A percentile compares a stretch with the other conserved stretches of the same genome.
These are phyloP conservation scores for western clawed frog (Xenopus tropicalis) DNA, from an alignment of 2,113 vertebrate genomes.

Conservation along the genomic window UCB_Xtro_10.0 CM004443.2:26929001-26929500, in stretches of 20 bases:
- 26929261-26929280: conserved; percentile 58
- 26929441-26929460: conserved; percentile 89
- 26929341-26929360: conserved; percentile 90
- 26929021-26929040: no score
- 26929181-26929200: conserved; percentile 55
- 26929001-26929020: no score
- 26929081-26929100: conserved; percentile 12
- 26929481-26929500: conserved; percentile 95
- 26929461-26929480: conserved; percentile 84
- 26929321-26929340: conserved; percentile 90
- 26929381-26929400: conserved; percentile 82
- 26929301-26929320: not conserved
- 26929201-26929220: conserved; percentile 73
- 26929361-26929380: conserved; percentile 87
- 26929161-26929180: conserved; percentile 97
- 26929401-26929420: conserved; percentile 77
- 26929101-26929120: conserved; percentile 66
- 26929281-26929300: conserved; percentile 4
- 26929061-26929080: not conserved
- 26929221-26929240: conserved; percentile 61
- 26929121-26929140: conserved; percentile 77
- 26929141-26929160: conserved; percentile 71
- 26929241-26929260: conserved; percentile 75
- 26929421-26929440: conserved; percentile 90
- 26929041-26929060: no score